These are phyloP conservation scores for Ceratosolen fusciceps DNA, from an alignment of 1,140 invertebrate species.

Conservation along the genomic window DNA sequence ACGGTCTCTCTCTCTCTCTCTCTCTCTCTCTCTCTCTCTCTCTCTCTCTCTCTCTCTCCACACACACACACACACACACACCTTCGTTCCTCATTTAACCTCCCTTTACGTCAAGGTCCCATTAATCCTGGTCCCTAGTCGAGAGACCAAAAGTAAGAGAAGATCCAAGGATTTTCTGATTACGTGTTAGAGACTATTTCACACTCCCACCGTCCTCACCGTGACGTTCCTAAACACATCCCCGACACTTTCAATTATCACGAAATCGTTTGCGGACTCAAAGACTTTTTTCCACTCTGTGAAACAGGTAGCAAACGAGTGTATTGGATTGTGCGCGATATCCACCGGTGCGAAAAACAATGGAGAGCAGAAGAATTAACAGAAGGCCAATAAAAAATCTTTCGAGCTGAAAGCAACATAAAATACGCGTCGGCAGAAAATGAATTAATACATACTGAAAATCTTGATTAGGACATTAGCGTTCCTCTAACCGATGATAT, in stretches of 20 bases:
- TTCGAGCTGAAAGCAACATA: background rate
- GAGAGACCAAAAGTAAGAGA: conserved; percentile 63
- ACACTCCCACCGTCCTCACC: background rate
- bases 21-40: too few species aligned
- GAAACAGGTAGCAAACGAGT: conserved; percentile 23
- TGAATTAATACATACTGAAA: conserved; percentile 38
- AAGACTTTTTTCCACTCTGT: background rate
- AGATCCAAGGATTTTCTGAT: conserved; percentile 45
- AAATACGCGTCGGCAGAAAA: background rate
- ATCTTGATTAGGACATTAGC: conserved; percentile 43
- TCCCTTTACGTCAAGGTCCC: conserved; percentile 46
- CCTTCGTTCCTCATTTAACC: too few species aligned
- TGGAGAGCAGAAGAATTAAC: background rate
- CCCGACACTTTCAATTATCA: background rate
- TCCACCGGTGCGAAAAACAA: background rate
- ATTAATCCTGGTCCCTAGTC: conserved; percentile 51
- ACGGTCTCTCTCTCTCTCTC: conserved; percentile 28
- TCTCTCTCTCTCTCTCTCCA: too few species aligned
- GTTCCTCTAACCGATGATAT: background rate
- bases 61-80: too few species aligned
- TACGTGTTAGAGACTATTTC: conserved; percentile 25
- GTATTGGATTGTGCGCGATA: conserved; percentile 6
- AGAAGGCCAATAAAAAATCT: background rate
- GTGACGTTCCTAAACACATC: background rate
- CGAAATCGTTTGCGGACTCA: too few species aligned